Evolutionary conservation across 2,797 vertebrate genomes (phyloP), one percentile per base, ranked within the genome.

Genomic region (Sarcophilus harrisii): DNA sequence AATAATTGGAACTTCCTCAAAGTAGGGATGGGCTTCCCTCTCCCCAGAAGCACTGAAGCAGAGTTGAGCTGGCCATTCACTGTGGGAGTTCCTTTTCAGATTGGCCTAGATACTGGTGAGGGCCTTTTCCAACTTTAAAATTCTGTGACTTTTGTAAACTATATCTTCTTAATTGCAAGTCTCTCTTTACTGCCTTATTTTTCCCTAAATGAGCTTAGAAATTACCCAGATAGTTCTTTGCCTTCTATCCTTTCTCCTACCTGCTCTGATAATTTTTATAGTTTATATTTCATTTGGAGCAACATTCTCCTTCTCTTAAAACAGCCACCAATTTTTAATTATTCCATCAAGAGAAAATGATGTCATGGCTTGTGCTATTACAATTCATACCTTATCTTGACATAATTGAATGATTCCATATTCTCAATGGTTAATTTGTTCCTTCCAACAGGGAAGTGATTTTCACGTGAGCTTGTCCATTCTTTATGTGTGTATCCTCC

Each of bases 301-400:
- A 58, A 3, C 60, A 94, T 13, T 38, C 12, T 4, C 59, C 27
- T 24, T 58, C 24, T 93, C 95, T 57, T 90, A 92, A 95, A 96
- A 94, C 3, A 30, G 91, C 2, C 10, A 92, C 3, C 59, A 27
- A 90, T 94, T 96, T 96, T 21, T 94, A 95, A 66, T 93, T 13
- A 57, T 66, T 38, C 66, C 91, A 28, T 59, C 3, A 54, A 90
- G 2, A 87, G 21, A 8, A 27, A 81, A 0, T 24, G 45, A 45
- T 27, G 21, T 9, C 4, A n/a, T 45, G 38, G 24, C 9, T 45
- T 27, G 21, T 27, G 10, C 73, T 9, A 87, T 14, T 27, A 45
- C 45, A 45, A 45, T 45, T 87, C 38, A 87, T 3, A 24, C 21
- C 3, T 87, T 87, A 10, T 87, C 38, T 27, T 12, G 9, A 87